A percentile compares a stretch with the other conserved stretches of the same genome.
Conservation (phyloP, 2,888 invertebrate species). For the Phragmatobia fuliginosa region DNA sequence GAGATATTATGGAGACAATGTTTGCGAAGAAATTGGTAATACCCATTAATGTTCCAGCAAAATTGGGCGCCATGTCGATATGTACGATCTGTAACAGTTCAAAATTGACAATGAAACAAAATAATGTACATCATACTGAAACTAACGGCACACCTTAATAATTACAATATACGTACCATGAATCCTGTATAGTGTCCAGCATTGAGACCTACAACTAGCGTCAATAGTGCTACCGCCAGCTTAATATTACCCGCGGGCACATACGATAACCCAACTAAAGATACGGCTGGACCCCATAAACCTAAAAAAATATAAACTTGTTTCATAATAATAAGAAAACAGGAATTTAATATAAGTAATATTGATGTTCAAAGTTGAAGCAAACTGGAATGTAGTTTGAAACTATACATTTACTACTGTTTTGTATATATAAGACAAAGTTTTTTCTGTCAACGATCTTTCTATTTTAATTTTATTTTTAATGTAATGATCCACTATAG, state of each 20-base stretch:
- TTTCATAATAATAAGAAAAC: too few relatives aligned
- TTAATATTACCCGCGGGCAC: constrained; percentile 79
- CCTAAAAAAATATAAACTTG: too few relatives aligned
- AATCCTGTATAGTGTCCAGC: constrained; percentile 91
- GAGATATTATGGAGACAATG: constrained; percentile 91
- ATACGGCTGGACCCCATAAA: constrained; percentile 88
- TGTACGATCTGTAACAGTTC: constrained; percentile 89
- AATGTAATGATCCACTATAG: too few relatives aligned
- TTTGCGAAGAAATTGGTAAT: constrained; percentile 93
- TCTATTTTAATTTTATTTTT: too few relatives aligned
- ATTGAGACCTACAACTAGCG: constrained; percentile 90
- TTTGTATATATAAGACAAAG: too few relatives aligned
- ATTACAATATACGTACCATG: constrained; percentile 72
- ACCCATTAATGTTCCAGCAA: constrained; percentile 93
- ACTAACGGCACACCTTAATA: too few relatives aligned
- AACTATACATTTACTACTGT: too few relatives aligned
- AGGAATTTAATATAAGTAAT: too few relatives aligned
- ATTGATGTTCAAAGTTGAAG: too few relatives aligned
- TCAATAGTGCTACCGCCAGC: constrained; percentile 88
- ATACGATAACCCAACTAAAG: constrained; percentile 88
- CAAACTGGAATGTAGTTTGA: too few relatives aligned
- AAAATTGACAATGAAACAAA: background rate
- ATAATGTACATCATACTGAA: too few relatives aligned
- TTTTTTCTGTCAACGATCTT: too few relatives aligned
- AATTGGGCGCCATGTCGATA: constrained; percentile 94